A percentile compares a stretch with the other conserved stretches of the same genome.
phyloP scores from a whole-genome alignment of 2,113 vertebrate species.

The Tamias sibiricus region DNA sequence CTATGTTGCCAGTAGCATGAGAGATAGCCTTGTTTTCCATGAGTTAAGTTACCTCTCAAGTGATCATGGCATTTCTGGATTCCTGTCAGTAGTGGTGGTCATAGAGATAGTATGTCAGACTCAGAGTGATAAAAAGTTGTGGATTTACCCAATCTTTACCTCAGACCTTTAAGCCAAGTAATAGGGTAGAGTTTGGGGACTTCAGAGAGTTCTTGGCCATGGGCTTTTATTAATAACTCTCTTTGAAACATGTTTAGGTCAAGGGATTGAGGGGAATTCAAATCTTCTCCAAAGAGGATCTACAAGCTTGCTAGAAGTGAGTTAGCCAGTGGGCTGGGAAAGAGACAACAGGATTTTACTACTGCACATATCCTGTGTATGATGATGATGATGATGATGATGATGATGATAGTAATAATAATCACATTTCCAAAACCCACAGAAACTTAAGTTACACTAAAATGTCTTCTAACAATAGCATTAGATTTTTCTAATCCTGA shows the following conservation, averaged over 20 bases:
- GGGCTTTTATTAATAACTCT: background rate
- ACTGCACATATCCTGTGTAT: background rate
- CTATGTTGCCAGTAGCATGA: background rate
- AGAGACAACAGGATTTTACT: background rate
- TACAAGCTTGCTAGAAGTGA: background rate
- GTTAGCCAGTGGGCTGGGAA: background rate
- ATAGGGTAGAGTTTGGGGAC: background rate
- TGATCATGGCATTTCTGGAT: background rate
- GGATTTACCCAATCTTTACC: background rate
- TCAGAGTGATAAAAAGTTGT: background rate
- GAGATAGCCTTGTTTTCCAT: background rate
- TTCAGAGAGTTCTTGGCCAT: background rate
- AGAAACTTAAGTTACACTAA: background rate
- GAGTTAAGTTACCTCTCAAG: background rate
- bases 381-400: background rate
- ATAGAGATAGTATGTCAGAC: background rate
- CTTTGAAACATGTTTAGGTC: background rate
- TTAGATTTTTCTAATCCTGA: conserved; percentile 11
- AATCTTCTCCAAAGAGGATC: background rate
- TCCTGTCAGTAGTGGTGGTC: background rate
- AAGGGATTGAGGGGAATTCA: background rate
- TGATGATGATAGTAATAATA: background rate
- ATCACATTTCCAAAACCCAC: background rate
- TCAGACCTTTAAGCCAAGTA: background rate
- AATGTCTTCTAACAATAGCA: background rate